These are phyloP conservation scores for Meriones psammophilus DNA, from an alignment of 2,797 vertebrate species.

Conservation along the genomic window DNA sequence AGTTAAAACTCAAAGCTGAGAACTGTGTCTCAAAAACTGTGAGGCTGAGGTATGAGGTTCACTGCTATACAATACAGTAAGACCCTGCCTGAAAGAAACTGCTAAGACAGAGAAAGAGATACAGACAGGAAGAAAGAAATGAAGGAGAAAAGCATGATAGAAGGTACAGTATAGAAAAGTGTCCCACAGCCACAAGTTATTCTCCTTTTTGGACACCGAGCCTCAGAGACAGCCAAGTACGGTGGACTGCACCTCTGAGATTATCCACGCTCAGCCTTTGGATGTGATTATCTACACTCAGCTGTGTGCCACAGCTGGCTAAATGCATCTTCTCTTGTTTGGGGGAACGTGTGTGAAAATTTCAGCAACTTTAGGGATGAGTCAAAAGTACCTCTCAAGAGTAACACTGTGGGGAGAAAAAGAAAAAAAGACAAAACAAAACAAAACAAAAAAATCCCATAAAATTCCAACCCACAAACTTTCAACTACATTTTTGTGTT, in stretches of 20 bases:
- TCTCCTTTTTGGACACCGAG: background rate
- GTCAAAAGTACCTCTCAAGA: constrained; percentile 51
- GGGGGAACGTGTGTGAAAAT: background rate
- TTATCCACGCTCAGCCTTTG: background rate
- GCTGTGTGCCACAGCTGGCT: background rate
- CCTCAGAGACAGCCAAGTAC: background rate
- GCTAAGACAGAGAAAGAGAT: background rate
- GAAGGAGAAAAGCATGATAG: background rate
- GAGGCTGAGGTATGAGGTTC: background rate
- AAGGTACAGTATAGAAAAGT: background rate
- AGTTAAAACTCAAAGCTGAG: constrained; percentile 62
- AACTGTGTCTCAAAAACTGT: background rate
- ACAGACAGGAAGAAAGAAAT: background rate
- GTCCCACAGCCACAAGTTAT: background rate
- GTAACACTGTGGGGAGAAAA: background rate
- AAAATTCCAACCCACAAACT: background rate
- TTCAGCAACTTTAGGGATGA: constrained; percentile 22
- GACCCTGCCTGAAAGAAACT: background rate
- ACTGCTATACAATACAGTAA: background rate
- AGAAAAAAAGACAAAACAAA: background rate
- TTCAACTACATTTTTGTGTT: constrained; percentile 19
- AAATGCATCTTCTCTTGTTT: background rate
- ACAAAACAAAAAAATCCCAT: background rate
- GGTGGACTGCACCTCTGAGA: background rate
- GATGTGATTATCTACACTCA: background rate